Evolutionary conservation across 2,888 invertebrate genomes (phyloP).

Genomic region (Aleiodes testaceus): DNA sequence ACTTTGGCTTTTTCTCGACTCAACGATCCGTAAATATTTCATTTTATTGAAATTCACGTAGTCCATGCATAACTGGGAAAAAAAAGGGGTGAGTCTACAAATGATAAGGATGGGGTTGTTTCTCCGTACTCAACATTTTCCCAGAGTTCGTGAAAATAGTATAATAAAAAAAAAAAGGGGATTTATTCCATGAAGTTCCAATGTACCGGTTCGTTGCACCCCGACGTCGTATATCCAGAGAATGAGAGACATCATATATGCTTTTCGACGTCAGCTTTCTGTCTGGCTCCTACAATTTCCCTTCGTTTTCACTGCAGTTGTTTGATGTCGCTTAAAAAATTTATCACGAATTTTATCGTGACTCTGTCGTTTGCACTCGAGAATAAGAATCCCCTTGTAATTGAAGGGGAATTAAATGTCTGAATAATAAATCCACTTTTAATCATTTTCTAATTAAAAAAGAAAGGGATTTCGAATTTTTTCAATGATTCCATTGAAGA

Average conservation of each 20-base stretch:
- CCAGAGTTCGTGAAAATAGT: too few relatives aligned
- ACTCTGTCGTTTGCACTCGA: too few relatives aligned
- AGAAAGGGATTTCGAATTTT: too few relatives aligned
- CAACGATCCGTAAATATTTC: slow-evolving; percentile 50
- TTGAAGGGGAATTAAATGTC: too few relatives aligned
- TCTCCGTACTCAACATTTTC: slow-evolving; percentile 14
- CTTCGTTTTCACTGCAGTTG: too few relatives aligned
- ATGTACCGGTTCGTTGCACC: slow-evolving; percentile 45
- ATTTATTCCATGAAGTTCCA: slow-evolving; percentile 42
- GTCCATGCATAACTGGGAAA: not conserved
- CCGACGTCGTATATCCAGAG: slow-evolving; percentile 19
- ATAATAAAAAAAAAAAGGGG: too few relatives aligned
- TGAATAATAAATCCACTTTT: too few relatives aligned
- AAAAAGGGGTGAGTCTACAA: slow-evolving; percentile 4
- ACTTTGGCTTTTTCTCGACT: slow-evolving; percentile 41
- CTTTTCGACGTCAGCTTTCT: slow-evolving; percentile 39
- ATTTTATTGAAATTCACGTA: slow-evolving; percentile 47
- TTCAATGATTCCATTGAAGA: too few relatives aligned
- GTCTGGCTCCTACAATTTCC: slow-evolving; percentile 28
- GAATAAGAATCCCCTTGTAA: too few relatives aligned
- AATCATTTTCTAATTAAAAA: too few relatives aligned
- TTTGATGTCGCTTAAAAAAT: too few relatives aligned
- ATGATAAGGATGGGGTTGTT: slow-evolving; percentile 8
- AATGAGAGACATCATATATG: not conserved
- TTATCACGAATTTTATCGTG: too few relatives aligned